Percentiles rank a stretch among this genome's conserved stretches.
phyloP scores from a whole-genome alignment of 2,797 vertebrate species.

The Corythornis leucogaster region DNA sequence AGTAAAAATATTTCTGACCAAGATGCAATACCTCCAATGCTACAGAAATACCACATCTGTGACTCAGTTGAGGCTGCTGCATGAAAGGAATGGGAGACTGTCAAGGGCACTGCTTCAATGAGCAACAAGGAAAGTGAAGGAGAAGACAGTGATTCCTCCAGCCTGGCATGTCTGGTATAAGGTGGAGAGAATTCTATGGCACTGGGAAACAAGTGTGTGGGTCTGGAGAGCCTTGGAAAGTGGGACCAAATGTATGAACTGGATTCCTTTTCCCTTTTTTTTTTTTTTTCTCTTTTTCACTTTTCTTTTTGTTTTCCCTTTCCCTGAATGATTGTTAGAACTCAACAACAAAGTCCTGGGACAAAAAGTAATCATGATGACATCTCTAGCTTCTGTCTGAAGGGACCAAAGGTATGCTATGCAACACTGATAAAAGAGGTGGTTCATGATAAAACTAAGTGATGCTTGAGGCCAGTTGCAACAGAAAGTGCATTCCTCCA shows the following conservation, averaged over 20 bases:
- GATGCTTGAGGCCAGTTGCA: background rate
- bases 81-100: background rate
- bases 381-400: background rate
- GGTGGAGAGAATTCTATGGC: background rate
- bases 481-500: background rate
- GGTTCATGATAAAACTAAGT: background rate
- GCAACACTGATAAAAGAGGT: background rate
- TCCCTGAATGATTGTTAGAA: background rate
- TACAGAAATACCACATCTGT: background rate
- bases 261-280: background rate
- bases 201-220: background rate
- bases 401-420: background rate
- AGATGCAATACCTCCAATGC: background rate
- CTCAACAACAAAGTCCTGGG: background rate
- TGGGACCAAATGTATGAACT: background rate
- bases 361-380: background rate
- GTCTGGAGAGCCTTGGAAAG: background rate
- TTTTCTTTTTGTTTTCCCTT: background rate
- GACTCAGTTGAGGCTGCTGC: background rate
- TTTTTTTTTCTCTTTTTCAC: background rate
- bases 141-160: background rate
- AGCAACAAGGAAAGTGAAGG: background rate
- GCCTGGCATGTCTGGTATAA: background rate
- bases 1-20: background rate
- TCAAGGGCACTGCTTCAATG: background rate